These are phyloP conservation scores for Nothocercus nigrocapillus DNA, from an alignment of 2,113 vertebrate species.

Conservation along the genomic window DNA sequence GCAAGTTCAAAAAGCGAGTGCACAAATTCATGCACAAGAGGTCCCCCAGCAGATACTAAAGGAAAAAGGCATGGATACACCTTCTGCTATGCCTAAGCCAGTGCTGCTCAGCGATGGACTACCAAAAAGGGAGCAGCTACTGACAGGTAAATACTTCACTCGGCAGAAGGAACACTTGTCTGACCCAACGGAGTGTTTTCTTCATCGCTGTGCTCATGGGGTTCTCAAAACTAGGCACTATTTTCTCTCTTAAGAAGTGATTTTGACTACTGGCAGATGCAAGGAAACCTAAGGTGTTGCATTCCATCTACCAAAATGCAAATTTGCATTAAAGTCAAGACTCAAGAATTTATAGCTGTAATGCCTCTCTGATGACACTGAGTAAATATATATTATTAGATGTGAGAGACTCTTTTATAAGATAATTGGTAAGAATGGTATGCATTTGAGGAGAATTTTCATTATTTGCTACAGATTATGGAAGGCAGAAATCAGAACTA, in stretches of 20 bases:
- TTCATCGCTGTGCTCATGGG: not conserved
- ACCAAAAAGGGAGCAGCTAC: not conserved
- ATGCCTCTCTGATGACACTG: not conserved
- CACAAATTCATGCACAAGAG: not conserved
- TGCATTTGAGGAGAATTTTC: not conserved
- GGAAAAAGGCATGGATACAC: not conserved
- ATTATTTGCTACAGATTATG: not conserved
- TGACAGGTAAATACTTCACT: not conserved
- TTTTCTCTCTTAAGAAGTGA: not conserved
- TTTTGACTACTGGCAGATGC: not conserved
- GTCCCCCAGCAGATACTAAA: not conserved
- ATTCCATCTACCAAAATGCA: not conserved
- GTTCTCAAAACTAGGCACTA: not conserved
- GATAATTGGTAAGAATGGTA: not conserved
- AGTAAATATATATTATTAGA: not conserved
- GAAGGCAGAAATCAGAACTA: not conserved
- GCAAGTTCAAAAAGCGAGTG: not conserved
- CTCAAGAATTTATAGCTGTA: not conserved
- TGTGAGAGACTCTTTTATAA: not conserved
- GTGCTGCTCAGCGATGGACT: not conserved
- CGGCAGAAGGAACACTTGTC: not conserved
- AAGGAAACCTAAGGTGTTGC: not conserved
- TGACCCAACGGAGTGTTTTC: not conserved
- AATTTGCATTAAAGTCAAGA: not conserved
- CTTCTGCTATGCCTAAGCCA: not conserved